Evolutionary conservation across 2,113 vertebrate genomes (phyloP).

Genomic region (Urocitellus parryii): DNA sequence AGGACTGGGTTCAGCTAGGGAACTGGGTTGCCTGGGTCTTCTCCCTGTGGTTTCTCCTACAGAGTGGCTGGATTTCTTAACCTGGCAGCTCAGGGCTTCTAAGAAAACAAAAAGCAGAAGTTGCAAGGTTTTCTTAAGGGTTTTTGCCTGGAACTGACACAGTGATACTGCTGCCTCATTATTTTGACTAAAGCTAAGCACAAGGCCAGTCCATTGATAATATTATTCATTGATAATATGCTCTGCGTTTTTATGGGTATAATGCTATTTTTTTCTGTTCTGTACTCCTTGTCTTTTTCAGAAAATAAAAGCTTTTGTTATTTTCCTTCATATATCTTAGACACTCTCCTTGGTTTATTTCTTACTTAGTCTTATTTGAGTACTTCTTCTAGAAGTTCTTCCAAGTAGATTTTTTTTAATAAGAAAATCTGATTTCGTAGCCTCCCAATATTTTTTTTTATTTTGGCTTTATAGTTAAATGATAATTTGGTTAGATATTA

Average conservation of each 20-base stretch:
- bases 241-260: neutral
- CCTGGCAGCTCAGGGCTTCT: neutral
- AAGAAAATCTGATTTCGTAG: neutral
- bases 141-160: neutral
- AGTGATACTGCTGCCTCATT: neutral
- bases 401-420: constrained; percentile 20
- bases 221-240: neutral
- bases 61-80: neutral
- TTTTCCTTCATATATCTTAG: neutral
- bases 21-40: neutral
- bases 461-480: constrained; percentile 24
- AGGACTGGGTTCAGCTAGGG: neutral
- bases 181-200: neutral
- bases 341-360: constrained; percentile 10
- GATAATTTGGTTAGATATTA: neutral
- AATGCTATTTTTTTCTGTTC: constrained; percentile 20
- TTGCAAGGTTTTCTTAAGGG: neutral
- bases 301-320: neutral
- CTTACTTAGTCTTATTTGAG: neutral
- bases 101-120: constrained; percentile 4
- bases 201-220: neutral
- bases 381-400: constrained; percentile 20
- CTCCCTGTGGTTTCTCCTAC: neutral
- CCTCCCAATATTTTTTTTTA: neutral
- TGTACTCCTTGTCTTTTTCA: constrained; percentile 49